Conservation (phyloP, 2,797 vertebrate species). For the Rhodeus uyekii region DNA sequence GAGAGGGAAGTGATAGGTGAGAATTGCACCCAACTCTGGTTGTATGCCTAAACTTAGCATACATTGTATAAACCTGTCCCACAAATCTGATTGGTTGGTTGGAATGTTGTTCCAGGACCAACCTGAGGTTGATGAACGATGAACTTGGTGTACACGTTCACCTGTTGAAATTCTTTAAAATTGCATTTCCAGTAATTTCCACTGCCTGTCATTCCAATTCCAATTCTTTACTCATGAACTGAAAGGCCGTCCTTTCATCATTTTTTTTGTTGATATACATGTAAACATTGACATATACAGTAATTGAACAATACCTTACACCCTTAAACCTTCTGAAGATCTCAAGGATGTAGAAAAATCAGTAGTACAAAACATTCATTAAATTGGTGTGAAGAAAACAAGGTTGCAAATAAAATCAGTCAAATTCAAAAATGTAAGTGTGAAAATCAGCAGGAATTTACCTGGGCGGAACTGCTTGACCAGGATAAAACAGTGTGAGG, state of each 20-base stretch:
- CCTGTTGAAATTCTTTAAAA: background rate
- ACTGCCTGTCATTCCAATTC: background rate
- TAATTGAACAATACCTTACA: background rate
- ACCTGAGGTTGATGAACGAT: too few relatives aligned
- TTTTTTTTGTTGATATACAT: too few relatives aligned
- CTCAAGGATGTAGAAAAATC: background rate
- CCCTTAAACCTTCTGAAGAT: background rate
- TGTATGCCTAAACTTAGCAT: background rate
- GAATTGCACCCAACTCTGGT: background rate
- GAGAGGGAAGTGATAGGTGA: background rate
- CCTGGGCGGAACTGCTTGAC: slow-evolving; percentile 98
- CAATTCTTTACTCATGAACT: background rate
- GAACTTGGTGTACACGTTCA: too few relatives aligned
- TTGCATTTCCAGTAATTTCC: background rate
- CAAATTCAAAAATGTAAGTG: background rate
- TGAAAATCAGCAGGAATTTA: slow-evolving; percentile 61
- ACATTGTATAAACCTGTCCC: background rate
- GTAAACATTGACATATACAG: background rate
- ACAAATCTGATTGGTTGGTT: background rate
- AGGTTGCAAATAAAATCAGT: background rate
- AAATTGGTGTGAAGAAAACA: background rate
- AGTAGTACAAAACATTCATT: background rate
- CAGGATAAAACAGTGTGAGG: slow-evolving; percentile 89
- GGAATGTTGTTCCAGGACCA: background rate
- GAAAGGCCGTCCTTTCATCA: too few relatives aligned